These are phyloP conservation scores for Meriones psammophilus DNA, from an alignment of 2,797 vertebrate genomes.

Conservation along the genomic window DNA sequence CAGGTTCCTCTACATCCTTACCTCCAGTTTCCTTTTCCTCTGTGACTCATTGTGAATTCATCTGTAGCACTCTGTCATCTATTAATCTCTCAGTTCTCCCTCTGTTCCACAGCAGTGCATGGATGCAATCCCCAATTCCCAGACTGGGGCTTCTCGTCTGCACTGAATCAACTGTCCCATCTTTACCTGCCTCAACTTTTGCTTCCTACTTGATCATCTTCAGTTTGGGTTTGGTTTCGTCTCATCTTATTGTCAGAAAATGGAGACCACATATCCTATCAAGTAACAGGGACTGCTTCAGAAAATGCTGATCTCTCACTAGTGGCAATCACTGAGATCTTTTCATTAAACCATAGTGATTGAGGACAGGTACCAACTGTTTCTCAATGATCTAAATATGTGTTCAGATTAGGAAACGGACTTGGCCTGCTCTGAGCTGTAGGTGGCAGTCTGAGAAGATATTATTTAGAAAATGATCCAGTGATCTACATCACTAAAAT, in stretches of 20 bases:
- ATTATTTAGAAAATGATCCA: conserved; percentile 47
- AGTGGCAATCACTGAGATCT: not conserved
- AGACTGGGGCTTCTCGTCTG: conserved; percentile 48
- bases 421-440: not conserved
- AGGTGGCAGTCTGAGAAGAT: not conserved
- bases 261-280: not conserved
- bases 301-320: not conserved
- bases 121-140: conserved; percentile 59
- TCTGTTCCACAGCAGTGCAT: conserved; percentile 24
- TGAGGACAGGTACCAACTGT: not conserved
- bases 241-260: conserved; percentile 43
- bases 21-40: conserved; percentile 59
- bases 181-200: not conserved
- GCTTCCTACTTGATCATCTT: not conserved
- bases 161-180: conserved; percentile 19
- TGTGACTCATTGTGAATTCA: conserved; percentile 69
- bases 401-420: not conserved
- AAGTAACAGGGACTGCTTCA: not conserved
- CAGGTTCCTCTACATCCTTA: conserved; percentile 43
- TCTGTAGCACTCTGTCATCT: conserved; percentile 75
- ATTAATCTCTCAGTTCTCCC: conserved; percentile 78
- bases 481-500: conserved; percentile 6
- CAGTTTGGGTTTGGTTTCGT: not conserved
- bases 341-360: not conserved
- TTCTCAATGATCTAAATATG: not conserved